Percentiles rank a stretch among this genome's conserved stretches.
These are phyloP conservation scores for Junonia oenone DNA, from an alignment of 2,888 invertebrate genomes.

Conservation along the genomic window DNA sequence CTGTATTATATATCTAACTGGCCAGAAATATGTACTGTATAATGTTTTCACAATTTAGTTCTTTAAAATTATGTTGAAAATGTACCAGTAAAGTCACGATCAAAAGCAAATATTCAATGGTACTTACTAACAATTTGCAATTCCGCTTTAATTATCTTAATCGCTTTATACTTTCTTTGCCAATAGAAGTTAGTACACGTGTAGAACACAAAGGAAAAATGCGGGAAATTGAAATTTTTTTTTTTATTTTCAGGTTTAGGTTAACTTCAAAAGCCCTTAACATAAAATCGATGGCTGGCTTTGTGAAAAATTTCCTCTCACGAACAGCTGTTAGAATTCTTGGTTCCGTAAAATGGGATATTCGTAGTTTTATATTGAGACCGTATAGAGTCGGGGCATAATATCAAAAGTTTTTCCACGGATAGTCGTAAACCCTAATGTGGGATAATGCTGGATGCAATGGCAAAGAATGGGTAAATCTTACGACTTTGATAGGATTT, in stretches of 20 bases:
- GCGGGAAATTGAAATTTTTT: conserved; percentile 1
- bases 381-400: not conserved
- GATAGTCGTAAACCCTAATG: not conserved
- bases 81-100: too few species aligned
- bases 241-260: conserved; percentile 9
- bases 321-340: conserved; percentile 7
- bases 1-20: too few species aligned
- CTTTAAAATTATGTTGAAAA: too few species aligned
- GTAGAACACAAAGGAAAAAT: not conserved
- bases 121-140: not conserved
- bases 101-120: too few species aligned
- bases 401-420: not conserved
- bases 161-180: not conserved
- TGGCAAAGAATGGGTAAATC: too few species aligned
- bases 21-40: too few species aligned
- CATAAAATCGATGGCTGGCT: conserved; percentile 7
- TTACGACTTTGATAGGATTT: too few species aligned
- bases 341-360: not conserved
- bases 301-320: conserved; percentile 12
- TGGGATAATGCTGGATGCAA: too few species aligned
- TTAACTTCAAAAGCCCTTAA: conserved; percentile 11
- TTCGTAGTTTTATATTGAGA: not conserved
- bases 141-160: not conserved
- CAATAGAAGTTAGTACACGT: not conserved
- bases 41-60: too few species aligned